These are phyloP conservation scores for Athalia circularis DNA, from an alignment of 2,888 invertebrate genomes.

Conservation along the genomic window DNA sequence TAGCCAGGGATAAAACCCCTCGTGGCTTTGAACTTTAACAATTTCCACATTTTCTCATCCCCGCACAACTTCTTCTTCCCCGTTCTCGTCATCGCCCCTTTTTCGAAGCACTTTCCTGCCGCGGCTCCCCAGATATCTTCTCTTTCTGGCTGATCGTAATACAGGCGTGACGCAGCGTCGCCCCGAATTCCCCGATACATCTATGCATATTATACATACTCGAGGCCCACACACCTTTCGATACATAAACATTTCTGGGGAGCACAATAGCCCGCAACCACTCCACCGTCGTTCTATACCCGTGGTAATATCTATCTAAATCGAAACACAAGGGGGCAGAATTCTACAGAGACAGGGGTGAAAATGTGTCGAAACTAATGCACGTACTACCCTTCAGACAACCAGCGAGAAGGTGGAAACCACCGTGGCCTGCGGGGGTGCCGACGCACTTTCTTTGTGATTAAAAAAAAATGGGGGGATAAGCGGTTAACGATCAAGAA, in stretches of 20 bases:
- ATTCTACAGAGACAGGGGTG: neutral
- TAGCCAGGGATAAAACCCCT: constrained; percentile 36
- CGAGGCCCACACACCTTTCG: constrained; percentile 26
- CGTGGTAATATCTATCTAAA: constrained; percentile 4
- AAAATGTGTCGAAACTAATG: constrained; percentile 32
- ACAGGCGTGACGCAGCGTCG: constrained; percentile 38
- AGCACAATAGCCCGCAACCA: constrained; percentile 25
- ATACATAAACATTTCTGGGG: constrained; percentile 31
- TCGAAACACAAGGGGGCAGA: constrained; percentile 19
- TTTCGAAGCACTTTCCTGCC: constrained; percentile 13
- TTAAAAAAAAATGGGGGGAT: neutral
- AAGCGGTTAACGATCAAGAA: no score
- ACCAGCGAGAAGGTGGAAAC: constrained; percentile 7
- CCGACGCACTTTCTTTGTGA: neutral
- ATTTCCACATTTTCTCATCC: constrained; percentile 41
- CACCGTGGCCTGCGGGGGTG: neutral
- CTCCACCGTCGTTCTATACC: neutral
- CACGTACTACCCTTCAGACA: constrained; percentile 28
- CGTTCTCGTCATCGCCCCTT: constrained; percentile 22
- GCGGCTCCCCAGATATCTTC: constrained; percentile 17
- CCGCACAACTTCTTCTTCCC: neutral
- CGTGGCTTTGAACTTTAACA: constrained; percentile 42
- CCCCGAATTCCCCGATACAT: no score
- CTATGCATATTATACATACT: neutral
- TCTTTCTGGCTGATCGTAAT: constrained; percentile 34